Evolutionary conservation across 1,140 invertebrate species (phyloP), one percentile per base, ranked within the genome.

Genomic region (Drosophila sproati): DNA sequence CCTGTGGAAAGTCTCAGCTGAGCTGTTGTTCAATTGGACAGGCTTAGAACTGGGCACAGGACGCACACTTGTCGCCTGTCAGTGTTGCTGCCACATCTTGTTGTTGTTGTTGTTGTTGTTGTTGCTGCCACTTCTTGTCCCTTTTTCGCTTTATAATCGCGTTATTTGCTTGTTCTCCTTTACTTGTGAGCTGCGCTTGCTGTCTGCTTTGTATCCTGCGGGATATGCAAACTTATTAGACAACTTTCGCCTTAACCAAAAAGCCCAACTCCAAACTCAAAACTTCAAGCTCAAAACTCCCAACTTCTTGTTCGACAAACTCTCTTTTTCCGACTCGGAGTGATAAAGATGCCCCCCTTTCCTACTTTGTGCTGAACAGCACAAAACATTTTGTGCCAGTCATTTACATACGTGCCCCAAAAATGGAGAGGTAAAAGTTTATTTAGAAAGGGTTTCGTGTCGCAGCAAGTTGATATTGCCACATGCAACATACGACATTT

Each of bases 171-270:
- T 72, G 77, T 68, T 71, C 66, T 61, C 48, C 43, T 67, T 75
- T 20, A 20, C 6, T 8, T 8, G 63, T 56, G 81, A 72, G 57
- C 62, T 77, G 79, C 71, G 59, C 54, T 62, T 63, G 48, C 61
- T 47, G 73, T 77, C 69, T 83, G 73, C 56, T 56, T 63, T 60
- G 67, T 77, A 72, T 82, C 87, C 88, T 85, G 74, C 69, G 87
- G 87, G 87, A 89, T 80, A 82, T 81, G 87, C 78, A 86, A 91
- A 91, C 80, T 82, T 91, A 82, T 82, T 80, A 80, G 69, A 73
- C 69, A 82, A 82, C 28, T 87, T 88, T 74, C 5, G 6, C 67
- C 60, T 48, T 43, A 60, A 4, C 54, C 20, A 20, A 20, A 20
- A 20, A 20, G 20, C 20, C 20, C 20, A 20, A 20, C 20, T 20